phyloP scores from a whole-genome alignment of 2,113 vertebrate genomes.

The Corythornis cristatus region DNA sequence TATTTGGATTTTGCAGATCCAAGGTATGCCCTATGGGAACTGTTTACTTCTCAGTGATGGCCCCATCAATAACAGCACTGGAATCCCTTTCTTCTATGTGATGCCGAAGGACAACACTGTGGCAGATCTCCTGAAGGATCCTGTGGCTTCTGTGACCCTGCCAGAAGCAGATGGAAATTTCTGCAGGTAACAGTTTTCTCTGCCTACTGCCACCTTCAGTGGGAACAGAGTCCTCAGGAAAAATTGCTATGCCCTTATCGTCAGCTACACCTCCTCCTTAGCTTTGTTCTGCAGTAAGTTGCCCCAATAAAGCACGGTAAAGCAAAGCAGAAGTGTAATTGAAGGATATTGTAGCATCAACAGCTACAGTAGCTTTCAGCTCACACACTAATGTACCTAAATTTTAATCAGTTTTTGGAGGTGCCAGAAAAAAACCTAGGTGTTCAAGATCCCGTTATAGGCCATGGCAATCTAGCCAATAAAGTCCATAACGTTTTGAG shows the following conservation, averaged over 20 bases:
- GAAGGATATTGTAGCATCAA: background rate
- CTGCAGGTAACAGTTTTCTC: slow-evolving; percentile 80
- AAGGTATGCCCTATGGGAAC: slow-evolving; percentile 88
- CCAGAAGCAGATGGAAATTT: slow-evolving; percentile 85
- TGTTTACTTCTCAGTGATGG: slow-evolving; percentile 88
- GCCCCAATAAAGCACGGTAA: background rate
- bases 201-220: background rate
- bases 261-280: background rate
- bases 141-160: slow-evolving; percentile 83
- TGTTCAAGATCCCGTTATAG: background rate
- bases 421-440: background rate
- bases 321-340: background rate
- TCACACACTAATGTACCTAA: background rate
- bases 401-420: background rate
- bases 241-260: background rate
- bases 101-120: slow-evolving; percentile 83
- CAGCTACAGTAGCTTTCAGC: background rate
- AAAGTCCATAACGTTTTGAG: background rate
- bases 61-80: slow-evolving; percentile 86
- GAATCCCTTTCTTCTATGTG: slow-evolving; percentile 87
- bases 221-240: background rate
- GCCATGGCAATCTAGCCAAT: background rate
- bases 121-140: slow-evolving; percentile 80
- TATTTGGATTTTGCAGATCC: slow-evolving; percentile 78
- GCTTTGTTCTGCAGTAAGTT: background rate